phyloP scores from a whole-genome alignment of 2,888 invertebrate genomes.

The Barypeithes pellucidus region DNA sequence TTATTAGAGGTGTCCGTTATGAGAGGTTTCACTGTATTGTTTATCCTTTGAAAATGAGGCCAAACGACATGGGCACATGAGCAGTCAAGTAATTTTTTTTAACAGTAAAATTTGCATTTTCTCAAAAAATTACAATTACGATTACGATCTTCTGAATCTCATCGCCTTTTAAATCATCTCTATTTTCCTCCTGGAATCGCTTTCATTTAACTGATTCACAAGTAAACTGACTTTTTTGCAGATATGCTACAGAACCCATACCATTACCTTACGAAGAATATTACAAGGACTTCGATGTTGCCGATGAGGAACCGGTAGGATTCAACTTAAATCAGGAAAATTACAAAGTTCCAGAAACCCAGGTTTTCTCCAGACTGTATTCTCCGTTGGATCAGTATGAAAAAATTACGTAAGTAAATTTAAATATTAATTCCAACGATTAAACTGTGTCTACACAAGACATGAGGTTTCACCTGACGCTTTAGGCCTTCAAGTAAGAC shows the following conservation, averaged over 20 bases:
- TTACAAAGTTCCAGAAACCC: conserved; percentile 11
- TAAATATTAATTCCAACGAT: background rate
- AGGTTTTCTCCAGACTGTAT: conserved; percentile 10
- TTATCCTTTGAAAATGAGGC: too few relatives aligned
- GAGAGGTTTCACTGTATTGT: too few relatives aligned
- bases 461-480: too few relatives aligned
- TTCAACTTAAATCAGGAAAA: conserved; percentile 8
- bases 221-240: conserved; percentile 6
- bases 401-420: conserved; percentile 30
- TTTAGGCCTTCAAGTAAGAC: too few relatives aligned
- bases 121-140: too few relatives aligned
- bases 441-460: background rate
- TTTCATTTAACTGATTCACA: background rate
- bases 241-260: conserved; percentile 30
- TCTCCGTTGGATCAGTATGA: conserved; percentile 30
- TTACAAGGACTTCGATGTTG: background rate
- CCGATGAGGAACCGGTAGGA: background rate
- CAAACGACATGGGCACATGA: too few relatives aligned
- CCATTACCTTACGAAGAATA: conserved; percentile 27
- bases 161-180: too few relatives aligned
- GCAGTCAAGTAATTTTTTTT: too few relatives aligned
- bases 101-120: too few relatives aligned
- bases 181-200: too few relatives aligned
- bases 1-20: too few relatives aligned
- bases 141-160: too few relatives aligned